Base-by-base conservation (phyloP, 2,113 vertebrate genomes). In the Conger conger region DNA sequence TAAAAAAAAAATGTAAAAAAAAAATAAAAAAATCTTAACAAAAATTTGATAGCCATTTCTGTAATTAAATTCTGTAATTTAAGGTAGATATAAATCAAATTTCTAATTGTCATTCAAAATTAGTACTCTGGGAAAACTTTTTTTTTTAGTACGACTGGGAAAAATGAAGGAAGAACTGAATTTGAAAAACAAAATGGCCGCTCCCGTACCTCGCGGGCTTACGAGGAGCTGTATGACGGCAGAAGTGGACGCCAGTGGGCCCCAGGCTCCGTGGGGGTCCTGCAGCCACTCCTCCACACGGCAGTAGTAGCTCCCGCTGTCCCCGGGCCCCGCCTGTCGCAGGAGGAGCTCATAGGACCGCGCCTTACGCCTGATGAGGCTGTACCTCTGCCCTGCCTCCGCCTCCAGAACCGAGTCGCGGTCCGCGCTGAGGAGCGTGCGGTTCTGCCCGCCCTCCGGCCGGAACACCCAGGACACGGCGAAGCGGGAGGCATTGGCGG, bases 251-350 rank as follows among this genome's bases (percentile, higher is more conserved):
- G 90, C 1, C 45, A 95, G 88, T 1, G 57, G 17, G 88, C 92
- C 94, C 94, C 94, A 96, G 35, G 89, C 81, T 15, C 90, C 91
- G 17, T 76, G 86, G 79, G 94, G 89, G 85, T 93, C 93, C 78
- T 92, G 92, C 1, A 93, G 89, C 93, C 93, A 96, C 87, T 96
- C 95, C 73, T 63, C 90, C 60, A 96, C 94, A 45, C 86, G 27
- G 79, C 95, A 96, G 0, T 7, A 1, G 68, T 96, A 95, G 0
- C 1, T 36, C 3, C 94, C 95, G 0, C 17, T 45, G 85, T 96
- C 95, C 82, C 91, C 85, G 35, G 83, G 42, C 60, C 27, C 86
- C 7, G 88, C 87, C 78, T 93, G 89, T 0, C 80, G 50, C 42
- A 96, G 87, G 30, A 2, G 90, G 83, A 96, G 23, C 81, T 91